Conservation (phyloP, 2,888 invertebrate species). For the Pterobdella sp. region DNA sequence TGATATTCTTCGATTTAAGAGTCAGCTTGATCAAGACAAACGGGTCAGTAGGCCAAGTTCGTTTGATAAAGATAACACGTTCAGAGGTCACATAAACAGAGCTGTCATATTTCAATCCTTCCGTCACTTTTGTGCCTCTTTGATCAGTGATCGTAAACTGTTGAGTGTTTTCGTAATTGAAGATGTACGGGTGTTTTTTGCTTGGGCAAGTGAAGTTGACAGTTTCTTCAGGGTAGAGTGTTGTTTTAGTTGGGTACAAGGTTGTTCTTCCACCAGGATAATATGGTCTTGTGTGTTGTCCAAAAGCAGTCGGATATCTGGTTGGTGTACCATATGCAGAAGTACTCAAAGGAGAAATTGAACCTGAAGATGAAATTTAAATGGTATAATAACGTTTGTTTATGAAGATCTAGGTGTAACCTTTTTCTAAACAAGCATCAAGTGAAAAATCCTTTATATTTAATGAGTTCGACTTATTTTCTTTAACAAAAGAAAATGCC, state of each 20-base stretch:
- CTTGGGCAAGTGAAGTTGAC: background rate
- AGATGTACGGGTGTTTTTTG: background rate
- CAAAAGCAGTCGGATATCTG: no score
- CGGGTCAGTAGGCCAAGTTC: background rate
- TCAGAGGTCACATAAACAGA: background rate
- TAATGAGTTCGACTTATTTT: background rate
- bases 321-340: no score
- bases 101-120: background rate
- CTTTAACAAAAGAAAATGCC: background rate
- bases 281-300: no score
- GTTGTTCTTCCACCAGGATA: background rate
- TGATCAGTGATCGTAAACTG: background rate
- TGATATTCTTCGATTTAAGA: constrained; percentile 1
- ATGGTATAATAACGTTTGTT: no score
- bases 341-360: no score
- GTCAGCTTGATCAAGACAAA: background rate
- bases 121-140: background rate
- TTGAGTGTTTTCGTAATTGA: background rate
- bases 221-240: background rate
- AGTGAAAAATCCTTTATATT: background rate
- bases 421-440: background rate
- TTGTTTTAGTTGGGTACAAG: background rate
- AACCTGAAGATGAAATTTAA: no score
- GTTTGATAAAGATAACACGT: background rate
- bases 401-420: no score